Evolutionary conservation across 2,797 vertebrate genomes (phyloP).

Genomic region (Trematomus bernacchii): DNA sequence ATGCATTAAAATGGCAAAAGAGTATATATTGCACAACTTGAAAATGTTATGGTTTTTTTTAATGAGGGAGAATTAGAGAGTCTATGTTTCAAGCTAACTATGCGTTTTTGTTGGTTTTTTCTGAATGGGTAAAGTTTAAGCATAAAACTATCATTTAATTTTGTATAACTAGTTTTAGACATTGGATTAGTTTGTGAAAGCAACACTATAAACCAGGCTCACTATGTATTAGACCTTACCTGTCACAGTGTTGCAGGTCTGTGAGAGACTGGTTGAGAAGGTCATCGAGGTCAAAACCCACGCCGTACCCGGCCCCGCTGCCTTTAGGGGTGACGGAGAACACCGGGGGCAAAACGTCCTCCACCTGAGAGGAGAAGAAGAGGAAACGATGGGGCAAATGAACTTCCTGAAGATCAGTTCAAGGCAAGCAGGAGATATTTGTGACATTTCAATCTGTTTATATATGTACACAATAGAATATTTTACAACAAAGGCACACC

Average conservation of each 20-base stretch:
- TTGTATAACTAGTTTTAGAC: background rate
- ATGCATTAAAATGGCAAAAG: no score
- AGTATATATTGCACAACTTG: no score
- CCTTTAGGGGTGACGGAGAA: constrained; percentile 96
- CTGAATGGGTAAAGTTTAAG: background rate
- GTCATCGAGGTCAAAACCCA: constrained; percentile 95
- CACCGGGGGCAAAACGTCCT: constrained; percentile 93
- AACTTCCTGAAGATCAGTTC: constrained; percentile 26
- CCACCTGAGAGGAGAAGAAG: constrained; percentile 85
- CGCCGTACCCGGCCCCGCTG: constrained; percentile 94
- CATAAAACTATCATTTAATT: background rate
- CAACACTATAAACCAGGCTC: background rate
- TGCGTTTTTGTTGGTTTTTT: no score
- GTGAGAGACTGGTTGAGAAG: constrained; percentile 93
- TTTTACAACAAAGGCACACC: constrained; percentile 62
- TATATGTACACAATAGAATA: background rate
- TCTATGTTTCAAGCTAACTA: no score
- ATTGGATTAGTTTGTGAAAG: background rate
- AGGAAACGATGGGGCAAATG: constrained; percentile 28
- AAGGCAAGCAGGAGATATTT: constrained; percentile 4
- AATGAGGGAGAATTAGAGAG: background rate
- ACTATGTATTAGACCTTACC: constrained; percentile 74
- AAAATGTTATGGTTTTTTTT: background rate
- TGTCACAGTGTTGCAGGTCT: constrained; percentile 90
- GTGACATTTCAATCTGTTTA: constrained; percentile 32